Conservation (phyloP, 2,797 vertebrate genomes). For the Sciurus vulgaris region DNA sequence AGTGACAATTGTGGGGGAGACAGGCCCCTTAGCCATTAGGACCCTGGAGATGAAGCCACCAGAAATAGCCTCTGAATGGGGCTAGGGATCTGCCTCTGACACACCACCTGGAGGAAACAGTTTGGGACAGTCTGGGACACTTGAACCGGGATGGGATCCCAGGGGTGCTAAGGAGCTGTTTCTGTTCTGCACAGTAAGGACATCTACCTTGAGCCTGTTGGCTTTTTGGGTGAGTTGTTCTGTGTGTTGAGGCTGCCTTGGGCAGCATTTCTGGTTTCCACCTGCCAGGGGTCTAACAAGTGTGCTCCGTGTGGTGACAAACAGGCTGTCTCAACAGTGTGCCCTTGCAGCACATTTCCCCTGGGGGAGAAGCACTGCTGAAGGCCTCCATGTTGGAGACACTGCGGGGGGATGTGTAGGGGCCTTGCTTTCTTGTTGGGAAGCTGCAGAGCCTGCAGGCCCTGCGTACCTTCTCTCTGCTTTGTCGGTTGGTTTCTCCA, state of each 20-base stretch:
- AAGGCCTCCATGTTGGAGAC: too few species aligned
- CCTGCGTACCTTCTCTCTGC: too few species aligned
- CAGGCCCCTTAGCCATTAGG: not conserved
- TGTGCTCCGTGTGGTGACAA: not conserved
- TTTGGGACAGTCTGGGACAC: not conserved
- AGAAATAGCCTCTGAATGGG: accelerated
- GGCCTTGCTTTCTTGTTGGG: too few species aligned
- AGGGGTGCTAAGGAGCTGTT: accelerated
- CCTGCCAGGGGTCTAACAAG: too few species aligned
- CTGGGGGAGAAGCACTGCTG: too few species aligned
- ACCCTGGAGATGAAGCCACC: not conserved
- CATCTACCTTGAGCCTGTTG: not conserved
- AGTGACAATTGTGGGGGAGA: accelerated
- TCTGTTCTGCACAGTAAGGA: not conserved
- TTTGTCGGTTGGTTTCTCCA: too few species aligned
- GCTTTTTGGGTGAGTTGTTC: accelerated
- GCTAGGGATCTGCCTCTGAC: not conserved
- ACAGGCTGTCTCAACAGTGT: not conserved
- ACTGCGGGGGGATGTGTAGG: too few species aligned
- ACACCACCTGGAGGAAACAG: not conserved
- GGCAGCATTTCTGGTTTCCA: not conserved
- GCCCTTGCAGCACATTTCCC: not conserved
- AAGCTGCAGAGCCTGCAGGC: too few species aligned
- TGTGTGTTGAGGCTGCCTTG: not conserved
- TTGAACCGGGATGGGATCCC: not conserved